Evolutionary conservation across 2,797 vertebrate species (phyloP).

Genomic region (Lagocephalus sceleratus): DNA sequence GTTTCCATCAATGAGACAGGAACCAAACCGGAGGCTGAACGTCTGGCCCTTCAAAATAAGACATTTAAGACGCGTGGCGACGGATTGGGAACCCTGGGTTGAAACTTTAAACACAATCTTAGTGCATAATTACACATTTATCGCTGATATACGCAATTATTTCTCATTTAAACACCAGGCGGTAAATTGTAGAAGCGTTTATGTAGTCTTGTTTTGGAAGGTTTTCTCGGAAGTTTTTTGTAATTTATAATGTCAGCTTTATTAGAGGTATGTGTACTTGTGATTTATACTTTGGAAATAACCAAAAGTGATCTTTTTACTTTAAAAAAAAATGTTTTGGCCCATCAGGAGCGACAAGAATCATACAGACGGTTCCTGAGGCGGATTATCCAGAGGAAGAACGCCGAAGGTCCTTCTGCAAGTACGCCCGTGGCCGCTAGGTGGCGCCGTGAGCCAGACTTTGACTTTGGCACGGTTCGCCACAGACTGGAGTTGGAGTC

Average conservation of each 20-base stretch:
- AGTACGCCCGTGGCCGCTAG: slow-evolving; percentile 73
- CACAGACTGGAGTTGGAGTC: slow-evolving; percentile 64
- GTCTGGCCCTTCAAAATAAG: slow-evolving; percentile 11
- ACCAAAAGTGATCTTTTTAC: too few species aligned
- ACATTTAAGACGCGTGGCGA: not conserved
- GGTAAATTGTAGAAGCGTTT: too few species aligned
- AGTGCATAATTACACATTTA: too few species aligned
- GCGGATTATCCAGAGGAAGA: slow-evolving; percentile 42
- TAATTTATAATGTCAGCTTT: too few species aligned
- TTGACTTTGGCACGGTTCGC: slow-evolving; percentile 56
- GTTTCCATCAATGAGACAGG: not conserved
- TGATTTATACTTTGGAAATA: too few species aligned
- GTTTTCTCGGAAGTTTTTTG: not conserved
- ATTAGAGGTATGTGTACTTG: too few species aligned
- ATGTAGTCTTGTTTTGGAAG: too few species aligned
- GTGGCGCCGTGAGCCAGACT: slow-evolving; percentile 52
- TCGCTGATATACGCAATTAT: too few species aligned
- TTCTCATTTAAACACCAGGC: too few species aligned
- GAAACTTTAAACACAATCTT: too few species aligned
- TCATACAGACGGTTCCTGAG: slow-evolving; percentile 65
- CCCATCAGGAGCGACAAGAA: slow-evolving; percentile 21
- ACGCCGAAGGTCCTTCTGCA: slow-evolving; percentile 18
- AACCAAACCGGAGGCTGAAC: not conserved
- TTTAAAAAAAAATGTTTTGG: slow-evolving; percentile 1
- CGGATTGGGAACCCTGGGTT: too few species aligned